Base-by-base conservation (phyloP, 37 sponge, comb jelly and placozoan genomes). In the Aphrocallistes beatrix region DNA sequence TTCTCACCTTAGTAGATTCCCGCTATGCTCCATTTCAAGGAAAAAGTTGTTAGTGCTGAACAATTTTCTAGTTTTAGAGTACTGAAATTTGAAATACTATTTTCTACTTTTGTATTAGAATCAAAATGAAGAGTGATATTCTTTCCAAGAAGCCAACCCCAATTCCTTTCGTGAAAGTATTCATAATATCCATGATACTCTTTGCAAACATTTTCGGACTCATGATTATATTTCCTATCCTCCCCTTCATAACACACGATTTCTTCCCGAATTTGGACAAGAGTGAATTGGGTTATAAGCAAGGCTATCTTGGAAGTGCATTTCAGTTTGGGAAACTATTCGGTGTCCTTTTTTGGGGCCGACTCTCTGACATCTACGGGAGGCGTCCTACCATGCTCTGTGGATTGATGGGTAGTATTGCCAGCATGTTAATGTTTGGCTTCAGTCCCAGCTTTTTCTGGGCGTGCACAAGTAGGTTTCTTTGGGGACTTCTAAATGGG, bases 401-500 rank as follows among this genome's bases (percentile, higher is more conserved):
- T 23, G 93, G 93, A 8, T 42, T 91, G 32, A 86, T 82, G 49
- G 90, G 89, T 0, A 92, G 87, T 23, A 85, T 89, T 3, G 9
- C 51, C 39, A 51, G 86, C 36, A 87, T 86, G 34, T 69, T 90
- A 0, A 40, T 94, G 47, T 94, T 94, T 89, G 94, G 89, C 0
- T 89, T 89, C 37, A 90, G 91, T 69, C 93, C 91, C 87, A 95
- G 84, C 88, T 91, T 93, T 91, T 81, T 86, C 8, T 93, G 93
- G 95, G 95, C 95, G 1, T 36, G 93, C 8, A 38, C 84, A 0
- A 87, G 89, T 23, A 50, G 95, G 37, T 88, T 92, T 37, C 88
- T 95, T 38, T 95, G 95, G 95, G 95, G 95, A 3, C 51, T 91
- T 0, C 86, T 95, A 39, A 91, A 92, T 91, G 95, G 93, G 23